Evolutionary conservation across 2,888 invertebrate species (phyloP), one percentile per base, ranked within the genome.

Genomic region (Endomychus coccineus): DNA sequence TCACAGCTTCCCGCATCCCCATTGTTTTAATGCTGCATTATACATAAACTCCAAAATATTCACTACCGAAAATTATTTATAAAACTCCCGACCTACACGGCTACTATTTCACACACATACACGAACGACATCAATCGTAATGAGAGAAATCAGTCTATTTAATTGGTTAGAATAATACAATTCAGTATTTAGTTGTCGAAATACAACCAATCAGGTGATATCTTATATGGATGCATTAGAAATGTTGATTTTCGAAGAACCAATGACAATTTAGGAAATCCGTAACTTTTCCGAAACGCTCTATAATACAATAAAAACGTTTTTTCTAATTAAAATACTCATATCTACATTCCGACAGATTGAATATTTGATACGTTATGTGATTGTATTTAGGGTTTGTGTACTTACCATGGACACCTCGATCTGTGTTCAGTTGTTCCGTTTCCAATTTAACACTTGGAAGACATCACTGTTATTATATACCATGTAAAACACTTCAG

Each of bases 131-230:
- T 52, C 48, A 45, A 46, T 49, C 49, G 50, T 55, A 54, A 58
- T 59, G 56, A 66, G 61, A 54, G 52, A 54, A 55, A 56, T 55
- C 53, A 55, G 55, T 57, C 59, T 56, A 59, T 64, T 65, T 66
- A 67, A 68, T 69, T 69, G 68, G 67, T 64, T 64, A 63, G 62
- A 66, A 66, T 66, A 66, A 66, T 64, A 64, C 64, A 59, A 62
- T 64, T 64, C 62, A 58, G 61, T 61, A 62, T 61, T 62, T 61
- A 62, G 61, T 36, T 64, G 64, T 62, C 62, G 61, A 64, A 63
- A 64, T 58, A 56, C 65, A 56, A 65, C 70, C 70, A 67, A 67
- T 67, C 66, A 67, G 66, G 64, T 66, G 65, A 66, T 65, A 27
- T 31, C 25, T 32, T 31, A 24, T 16, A 28, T 22, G 35, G 54